Base-by-base conservation (phyloP, 1,140 invertebrate species). In the Drosophila azteca region DNA sequence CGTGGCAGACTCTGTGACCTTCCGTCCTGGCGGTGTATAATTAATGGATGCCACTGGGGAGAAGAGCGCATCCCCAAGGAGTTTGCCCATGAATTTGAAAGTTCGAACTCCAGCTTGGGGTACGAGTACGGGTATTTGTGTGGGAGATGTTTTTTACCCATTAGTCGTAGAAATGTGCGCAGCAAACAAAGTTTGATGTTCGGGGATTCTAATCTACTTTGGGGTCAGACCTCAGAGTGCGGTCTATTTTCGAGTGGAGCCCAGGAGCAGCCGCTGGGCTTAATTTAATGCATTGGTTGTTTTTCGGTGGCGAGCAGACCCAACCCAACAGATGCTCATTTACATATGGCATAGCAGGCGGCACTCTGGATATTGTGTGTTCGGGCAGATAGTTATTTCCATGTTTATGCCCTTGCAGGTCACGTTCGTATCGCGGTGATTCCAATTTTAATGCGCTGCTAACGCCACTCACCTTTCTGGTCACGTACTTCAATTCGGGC, bases 401-500 rank as follows among this genome's bases (percentile, higher is more conserved):
- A 44, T 74, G 26, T 76, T 57, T 74, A 65, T 74, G 44, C 48
- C 62, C 60, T 77, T 94, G 93, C 91, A 95, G 94, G 94, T 94
- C 94, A 61, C 92, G 92, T 66, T 93, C 92, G 69, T 96, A 96
- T 91, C 92, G 94, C 59, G 94, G 94, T 46, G 93, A 93, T 29
- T 94, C 94, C 50, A 93, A 94, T 76, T 95, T 96, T 81, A 95
- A 95, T 83, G 94, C 95, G 13, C 92, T 97, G 1, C 93, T 97
- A 49, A 96, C 96, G 2, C 96, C 96, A 1, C 93, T 96, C n/a
- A 97, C 96, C 7, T 96, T 95, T 91, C 94, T 97, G 45, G 94
- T 97, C 69, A 95, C 96, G 41, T 97, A 97, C 82, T 95, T 95
- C 90, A 97, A 97, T 93, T 96, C 96, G 11, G 96, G 95, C 35